Base-by-base conservation (phyloP, 2,888 invertebrate species). In the Philaethria dido region DNA sequence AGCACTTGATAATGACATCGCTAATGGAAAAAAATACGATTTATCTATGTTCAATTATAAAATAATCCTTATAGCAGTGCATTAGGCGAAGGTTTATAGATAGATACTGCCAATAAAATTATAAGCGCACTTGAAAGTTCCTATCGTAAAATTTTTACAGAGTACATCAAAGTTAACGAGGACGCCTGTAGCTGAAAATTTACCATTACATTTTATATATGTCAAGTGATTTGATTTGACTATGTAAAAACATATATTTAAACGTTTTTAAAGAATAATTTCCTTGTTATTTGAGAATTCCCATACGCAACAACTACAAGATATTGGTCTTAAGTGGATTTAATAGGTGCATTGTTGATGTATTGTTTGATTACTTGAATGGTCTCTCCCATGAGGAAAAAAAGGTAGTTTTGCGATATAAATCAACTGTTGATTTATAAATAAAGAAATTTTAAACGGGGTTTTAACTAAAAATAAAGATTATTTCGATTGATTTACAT, bases 21-120 rank as follows among this genome's bases (percentile, higher is more conserved):
- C 81, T 86, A 88, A 89, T 89, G 85, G 82, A 85, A 74, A n/a
- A n/a, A n/a, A 79, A 75, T 73, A 74, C 77, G 77, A 86, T 88
- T 85, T 86, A 88, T 82, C 77, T 75, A 72, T 74, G 75, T 81
- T 81, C 77, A 83, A 79, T 77, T 74, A 75, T 48, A 73, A 71
- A 75, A 78, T 78, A 79, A 77, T 79, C 72, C 76, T 72, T 81
- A 80, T 79, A 83, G 77, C 80, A 83, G 79, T 78, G 81, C 76
- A 85, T 88, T 84, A 84, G 67, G 68, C 72, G 77, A 82, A 86
- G 85, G 64, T 64, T 66, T 64, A 66, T 66, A 42, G 55, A 61
- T 85, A 52, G 45, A 25, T 69, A 57, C 66, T 69, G 69, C 71
- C 69, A 71, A 71, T 74, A 75, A 74, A 73, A 62, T 64, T 75